Percentiles rank a stretch among this genome's conserved stretches.
Evolutionary conservation across 2,888 invertebrate genomes (phyloP).

Genomic region (Netelia inedita): DNA sequence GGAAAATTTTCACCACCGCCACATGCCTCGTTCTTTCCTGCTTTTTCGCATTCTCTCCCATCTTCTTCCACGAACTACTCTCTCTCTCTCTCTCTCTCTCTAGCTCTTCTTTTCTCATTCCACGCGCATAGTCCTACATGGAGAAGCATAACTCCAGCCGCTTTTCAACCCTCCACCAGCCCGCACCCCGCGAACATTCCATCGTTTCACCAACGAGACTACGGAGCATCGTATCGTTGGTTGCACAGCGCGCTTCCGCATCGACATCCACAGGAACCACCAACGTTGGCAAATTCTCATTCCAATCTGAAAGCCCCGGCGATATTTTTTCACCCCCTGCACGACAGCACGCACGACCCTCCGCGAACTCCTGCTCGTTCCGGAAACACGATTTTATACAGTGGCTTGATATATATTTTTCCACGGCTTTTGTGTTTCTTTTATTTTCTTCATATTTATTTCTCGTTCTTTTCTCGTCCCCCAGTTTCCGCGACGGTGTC

Average conservation of each 20-base stretch:
- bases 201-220: slow-evolving; percentile 59
- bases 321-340: slow-evolving; percentile 34
- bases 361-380: slow-evolving; percentile 50
- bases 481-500: slow-evolving; percentile 20
- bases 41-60: slow-evolving; percentile 65
- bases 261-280: slow-evolving; percentile 52
- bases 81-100: slow-evolving; percentile 23
- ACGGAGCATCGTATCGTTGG: slow-evolving; percentile 65
- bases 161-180: slow-evolving; percentile 29
- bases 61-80: slow-evolving; percentile 58
- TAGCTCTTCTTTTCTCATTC: slow-evolving; percentile 5
- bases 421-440: slow-evolving; percentile 18
- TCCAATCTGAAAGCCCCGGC: slow-evolving; percentile 37
- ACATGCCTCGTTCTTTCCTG: slow-evolving; percentile 68
- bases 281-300: slow-evolving; percentile 44
- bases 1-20: slow-evolving; percentile 73
- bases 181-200: slow-evolving; percentile 62
- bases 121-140: slow-evolving; percentile 48
- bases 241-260: slow-evolving; percentile 61
- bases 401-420: slow-evolving; percentile 56
- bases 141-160: slow-evolving; percentile 53
- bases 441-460: slow-evolving; percentile 37
- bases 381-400: slow-evolving; percentile 67
- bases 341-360: slow-evolving; percentile 63
- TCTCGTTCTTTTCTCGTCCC: slow-evolving; percentile 31